A percentile compares a stretch with the other conserved stretches of the same genome.
These are phyloP conservation scores for Ailuropoda melanoleuca DNA, from an alignment of 2,113 vertebrate species.

Conservation along the genomic window DNA sequence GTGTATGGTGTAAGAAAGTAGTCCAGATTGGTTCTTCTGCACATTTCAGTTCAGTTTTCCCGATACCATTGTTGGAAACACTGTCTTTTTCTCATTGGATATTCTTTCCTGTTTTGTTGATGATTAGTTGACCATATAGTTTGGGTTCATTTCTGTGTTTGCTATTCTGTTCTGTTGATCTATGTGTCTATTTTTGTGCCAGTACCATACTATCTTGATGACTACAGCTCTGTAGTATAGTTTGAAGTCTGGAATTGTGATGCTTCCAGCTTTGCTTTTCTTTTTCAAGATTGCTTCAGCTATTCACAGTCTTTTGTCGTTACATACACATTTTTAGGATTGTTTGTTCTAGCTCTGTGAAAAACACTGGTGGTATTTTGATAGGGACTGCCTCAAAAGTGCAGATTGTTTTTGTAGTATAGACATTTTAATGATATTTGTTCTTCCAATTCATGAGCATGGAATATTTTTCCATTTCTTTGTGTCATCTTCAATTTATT, in stretches of 20 bases:
- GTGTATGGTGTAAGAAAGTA: not conserved
- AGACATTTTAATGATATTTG: too few species aligned
- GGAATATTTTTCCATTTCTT: too few species aligned
- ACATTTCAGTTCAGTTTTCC: not conserved
- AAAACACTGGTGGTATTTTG: too few species aligned
- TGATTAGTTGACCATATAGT: not conserved
- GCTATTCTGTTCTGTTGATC: not conserved
- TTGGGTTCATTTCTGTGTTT: not conserved
- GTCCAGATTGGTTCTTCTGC: not conserved
- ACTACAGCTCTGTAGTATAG: not conserved
- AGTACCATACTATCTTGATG: not conserved
- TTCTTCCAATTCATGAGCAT: too few species aligned
- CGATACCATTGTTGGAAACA: not conserved
- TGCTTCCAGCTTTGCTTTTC: not conserved
- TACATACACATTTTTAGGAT: too few species aligned
- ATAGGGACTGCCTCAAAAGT: too few species aligned
- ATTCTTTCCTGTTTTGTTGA: not conserved
- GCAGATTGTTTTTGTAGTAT: too few species aligned
- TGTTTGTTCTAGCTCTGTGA: too few species aligned
- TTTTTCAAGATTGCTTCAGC: too few species aligned
- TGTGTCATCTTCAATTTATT: too few species aligned
- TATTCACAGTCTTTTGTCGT: too few species aligned
- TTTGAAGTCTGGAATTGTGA: not conserved
- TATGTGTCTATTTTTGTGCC: not conserved
- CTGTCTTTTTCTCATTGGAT: not conserved